Evolutionary conservation across 2,888 invertebrate species (phyloP).

Genomic region (Nephrocerus scutellatus): DNA sequence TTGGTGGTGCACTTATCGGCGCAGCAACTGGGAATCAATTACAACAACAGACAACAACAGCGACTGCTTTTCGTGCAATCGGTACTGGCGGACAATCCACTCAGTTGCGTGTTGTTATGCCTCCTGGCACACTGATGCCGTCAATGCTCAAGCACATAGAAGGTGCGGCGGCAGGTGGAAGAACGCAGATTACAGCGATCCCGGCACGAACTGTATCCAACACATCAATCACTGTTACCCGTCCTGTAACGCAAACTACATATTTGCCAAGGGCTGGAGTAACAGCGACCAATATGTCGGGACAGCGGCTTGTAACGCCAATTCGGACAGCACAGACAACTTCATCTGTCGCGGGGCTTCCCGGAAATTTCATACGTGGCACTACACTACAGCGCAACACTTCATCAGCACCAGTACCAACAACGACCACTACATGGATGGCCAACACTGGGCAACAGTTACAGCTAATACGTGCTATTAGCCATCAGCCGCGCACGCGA

Average conservation of each 20-base stretch:
- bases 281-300: constrained; percentile 42
- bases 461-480: constrained; percentile 44
- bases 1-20: constrained; percentile 33
- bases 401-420: constrained; percentile 27
- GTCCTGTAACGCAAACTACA: constrained; percentile 43
- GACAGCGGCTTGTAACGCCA: constrained; percentile 41
- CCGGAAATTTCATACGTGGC: constrained; percentile 42
- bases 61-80: constrained; percentile 39
- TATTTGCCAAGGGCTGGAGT: constrained; percentile 44
- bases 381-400: constrained; percentile 33
- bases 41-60: constrained; percentile 32
- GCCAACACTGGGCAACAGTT: constrained; percentile 40
- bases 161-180: constrained; percentile 33
- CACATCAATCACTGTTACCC: constrained; percentile 46
- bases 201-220: constrained; percentile 45
- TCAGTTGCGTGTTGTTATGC: constrained; percentile 44
- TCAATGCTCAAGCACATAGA: constrained; percentile 53
- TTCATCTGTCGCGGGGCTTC: constrained; percentile 26
- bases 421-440: constrained; percentile 44
- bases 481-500: constrained; percentile 40
- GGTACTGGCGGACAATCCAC: constrained; percentile 43
- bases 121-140: constrained; percentile 45
- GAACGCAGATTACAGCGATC: constrained; percentile 46
- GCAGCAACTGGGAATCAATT: too few relatives aligned
- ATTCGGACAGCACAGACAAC: constrained; percentile 40